These are phyloP conservation scores for Aurelia aurita complex sp. Pacific DNA, from an alignment of 30 jellyfish, hydroid and myxozoan species.

Conservation along the genomic window DNA sequence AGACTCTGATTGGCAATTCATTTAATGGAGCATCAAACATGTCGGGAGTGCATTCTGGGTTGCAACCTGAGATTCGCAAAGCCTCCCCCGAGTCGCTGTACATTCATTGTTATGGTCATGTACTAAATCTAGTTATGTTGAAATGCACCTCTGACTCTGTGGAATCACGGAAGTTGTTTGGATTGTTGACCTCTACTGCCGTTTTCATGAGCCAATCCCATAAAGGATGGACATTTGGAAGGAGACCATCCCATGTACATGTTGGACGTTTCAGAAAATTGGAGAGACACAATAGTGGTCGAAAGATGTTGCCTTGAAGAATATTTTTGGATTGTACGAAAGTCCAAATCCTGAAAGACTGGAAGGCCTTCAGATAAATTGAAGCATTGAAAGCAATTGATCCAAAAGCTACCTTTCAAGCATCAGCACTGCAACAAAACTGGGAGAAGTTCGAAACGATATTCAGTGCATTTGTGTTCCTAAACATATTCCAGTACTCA, in stretches of 20 bases:
- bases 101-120: slow-evolving; percentile 17
- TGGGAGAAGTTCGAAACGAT: slow-evolving; percentile 47
- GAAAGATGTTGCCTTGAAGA: slow-evolving; percentile 15
- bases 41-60: slow-evolving; percentile 3
- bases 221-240: slow-evolving; percentile 23
- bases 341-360: slow-evolving; percentile 1
- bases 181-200: too few relatives aligned
- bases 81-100: slow-evolving; percentile 1
- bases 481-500: slow-evolving; percentile 32
- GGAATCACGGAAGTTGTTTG: too few relatives aligned
- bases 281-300: slow-evolving; percentile 52
- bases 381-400: slow-evolving; percentile 15
- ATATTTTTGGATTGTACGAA: slow-evolving; percentile 12
- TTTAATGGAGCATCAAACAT: slow-evolving; percentile 43
- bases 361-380: background rate
- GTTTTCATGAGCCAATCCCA: slow-evolving; percentile 5
- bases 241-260: slow-evolving; percentile 3
- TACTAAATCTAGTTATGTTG: slow-evolving; percentile 1
- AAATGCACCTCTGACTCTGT: background rate
- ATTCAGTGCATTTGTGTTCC: slow-evolving; percentile 23
- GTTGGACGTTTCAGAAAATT: slow-evolving; percentile 19
- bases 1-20: slow-evolving; percentile 23
- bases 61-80: slow-evolving; percentile 13
- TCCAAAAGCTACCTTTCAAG: slow-evolving; percentile 17
- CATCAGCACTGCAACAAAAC: slow-evolving; percentile 24